A percentile compares a stretch with the other conserved stretches of the same genome.
Conservation (phyloP, 2,888 invertebrate species). For the Pseudococcus longispinus region DNA sequence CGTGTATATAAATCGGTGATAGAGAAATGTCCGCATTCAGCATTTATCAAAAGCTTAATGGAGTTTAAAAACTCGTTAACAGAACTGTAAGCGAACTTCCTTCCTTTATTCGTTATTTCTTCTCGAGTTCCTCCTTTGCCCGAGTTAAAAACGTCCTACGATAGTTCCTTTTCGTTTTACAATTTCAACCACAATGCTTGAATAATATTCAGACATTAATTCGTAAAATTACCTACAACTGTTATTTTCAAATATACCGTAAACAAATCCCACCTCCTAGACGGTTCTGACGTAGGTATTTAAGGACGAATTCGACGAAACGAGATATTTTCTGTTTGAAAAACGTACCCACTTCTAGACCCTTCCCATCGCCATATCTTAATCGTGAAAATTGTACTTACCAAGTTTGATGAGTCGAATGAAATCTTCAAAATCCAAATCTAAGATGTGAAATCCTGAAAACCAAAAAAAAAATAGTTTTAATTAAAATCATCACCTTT, state of each 20-base stretch:
- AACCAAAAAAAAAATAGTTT: neutral
- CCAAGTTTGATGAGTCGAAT: neutral
- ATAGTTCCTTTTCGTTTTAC: slow-evolving; percentile 52
- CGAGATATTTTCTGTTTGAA: neutral
- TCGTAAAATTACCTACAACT: slow-evolving; percentile 48
- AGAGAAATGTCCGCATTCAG: slow-evolving; percentile 44
- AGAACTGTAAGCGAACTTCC: slow-evolving; percentile 46
- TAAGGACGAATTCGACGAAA: neutral
- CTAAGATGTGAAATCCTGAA: neutral
- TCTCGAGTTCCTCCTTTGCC: slow-evolving; percentile 1
- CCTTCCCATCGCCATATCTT: no score
- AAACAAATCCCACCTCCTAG: neutral
- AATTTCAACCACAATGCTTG: slow-evolving; percentile 38
- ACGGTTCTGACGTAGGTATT: neutral
- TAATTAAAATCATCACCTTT: neutral
- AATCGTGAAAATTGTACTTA: neutral
- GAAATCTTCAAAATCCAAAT: neutral
- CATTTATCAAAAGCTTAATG: slow-evolving; percentile 55
- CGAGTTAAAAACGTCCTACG: slow-evolving; percentile 34
- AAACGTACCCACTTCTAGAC: neutral
- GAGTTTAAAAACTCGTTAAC: slow-evolving; percentile 55
- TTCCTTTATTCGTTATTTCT: slow-evolving; percentile 49
- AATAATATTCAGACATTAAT: slow-evolving; percentile 43
- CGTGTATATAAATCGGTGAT: slow-evolving; percentile 47
- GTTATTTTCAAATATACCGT: slow-evolving; percentile 19